These are phyloP conservation scores for Rhynchophorus ferrugineus DNA, from an alignment of 1,140 invertebrate species.

Conservation along the genomic window DNA sequence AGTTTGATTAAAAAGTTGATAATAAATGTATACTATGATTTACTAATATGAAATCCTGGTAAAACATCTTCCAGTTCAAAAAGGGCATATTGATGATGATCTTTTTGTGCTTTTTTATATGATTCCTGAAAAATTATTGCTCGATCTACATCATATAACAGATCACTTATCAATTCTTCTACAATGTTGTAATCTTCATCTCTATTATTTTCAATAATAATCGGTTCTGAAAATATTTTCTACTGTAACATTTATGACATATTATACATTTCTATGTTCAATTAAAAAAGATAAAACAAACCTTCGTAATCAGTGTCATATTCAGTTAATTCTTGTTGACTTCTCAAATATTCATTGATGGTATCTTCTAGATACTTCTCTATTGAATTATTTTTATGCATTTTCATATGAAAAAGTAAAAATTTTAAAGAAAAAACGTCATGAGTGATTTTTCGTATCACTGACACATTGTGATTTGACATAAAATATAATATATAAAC, in stretches of 20 bases:
- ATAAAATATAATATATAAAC: not conserved
- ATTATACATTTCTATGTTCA: too few species aligned
- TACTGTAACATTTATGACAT: too few species aligned
- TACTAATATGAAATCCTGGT: slow-evolving; percentile 9
- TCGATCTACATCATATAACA: slow-evolving; percentile 14
- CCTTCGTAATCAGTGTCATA: slow-evolving; percentile 1
- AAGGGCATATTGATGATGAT: slow-evolving; percentile 13
- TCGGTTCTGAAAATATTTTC: too few species aligned
- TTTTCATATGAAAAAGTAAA: slow-evolving; percentile 1
- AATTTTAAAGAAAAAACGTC: not conserved
- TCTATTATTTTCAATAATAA: too few species aligned
- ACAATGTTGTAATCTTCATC: slow-evolving; percentile 3
- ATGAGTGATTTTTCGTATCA: not conserved
- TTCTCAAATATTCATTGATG: slow-evolving; percentile 13
- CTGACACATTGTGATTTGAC: not conserved
- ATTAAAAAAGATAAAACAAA: not conserved
- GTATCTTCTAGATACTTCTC: slow-evolving; percentile 19
- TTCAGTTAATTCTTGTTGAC: slow-evolving; percentile 8
- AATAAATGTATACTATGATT: not conserved
- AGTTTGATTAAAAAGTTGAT: not conserved
- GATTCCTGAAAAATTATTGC: slow-evolving; percentile 6
- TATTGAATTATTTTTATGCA: not conserved
- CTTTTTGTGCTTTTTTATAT: slow-evolving; percentile 11
- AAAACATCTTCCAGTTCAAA: slow-evolving; percentile 9
- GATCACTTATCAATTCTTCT: slow-evolving; percentile 10